Base-by-base conservation (phyloP, 2,888 invertebrate genomes). In the Heliconius ethilla region DNA sequence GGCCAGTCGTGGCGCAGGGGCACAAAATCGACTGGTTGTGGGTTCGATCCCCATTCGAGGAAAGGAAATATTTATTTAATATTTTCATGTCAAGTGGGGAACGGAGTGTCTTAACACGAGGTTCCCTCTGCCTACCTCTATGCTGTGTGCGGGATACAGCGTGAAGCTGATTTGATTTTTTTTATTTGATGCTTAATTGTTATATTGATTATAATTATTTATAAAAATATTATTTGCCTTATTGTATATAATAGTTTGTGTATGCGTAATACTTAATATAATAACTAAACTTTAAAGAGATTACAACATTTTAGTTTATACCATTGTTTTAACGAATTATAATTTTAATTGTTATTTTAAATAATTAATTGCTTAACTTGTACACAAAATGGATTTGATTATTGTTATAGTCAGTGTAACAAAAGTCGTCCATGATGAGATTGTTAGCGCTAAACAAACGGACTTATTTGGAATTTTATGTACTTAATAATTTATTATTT, bases 401-500 rank as follows among this genome's bases (percentile, higher is more conserved):
- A 76, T 65, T 62, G 40, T 74, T 77, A 74, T 77, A 81, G 79
- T 80, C 77, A 78, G 76, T 79, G 74, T 79, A 80, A 81, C 79
- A 72, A 75, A 79, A 62, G 72, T 90, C 92, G 92, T 93, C 91
- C 92, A 90, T 84, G 85, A 84, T 88, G 91, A 91, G 91, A 92
- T 92, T 92, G 85, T 87, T 85, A 86, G 84, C 85, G 86, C 85
- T 85, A 78, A 78, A 74, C 85, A 82, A 84, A 85, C 85, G 84
- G 87, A 91, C 91, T 91, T 90, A 92, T 40, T 89, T 85, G 83
- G 89, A 89, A 87, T 85, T 87, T 88, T 87, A 89, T 91, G 94
- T 94, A 93, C 94, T 93, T 94, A 93, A 93, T 91, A 89, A 89
- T 89, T 89, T 89, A 83, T 85, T 85, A 80, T 89, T 70, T 86